These are phyloP conservation scores for Odobenus rosmarus DNA, from an alignment of 2,113 vertebrate species.

Conservation along the genomic window DNA sequence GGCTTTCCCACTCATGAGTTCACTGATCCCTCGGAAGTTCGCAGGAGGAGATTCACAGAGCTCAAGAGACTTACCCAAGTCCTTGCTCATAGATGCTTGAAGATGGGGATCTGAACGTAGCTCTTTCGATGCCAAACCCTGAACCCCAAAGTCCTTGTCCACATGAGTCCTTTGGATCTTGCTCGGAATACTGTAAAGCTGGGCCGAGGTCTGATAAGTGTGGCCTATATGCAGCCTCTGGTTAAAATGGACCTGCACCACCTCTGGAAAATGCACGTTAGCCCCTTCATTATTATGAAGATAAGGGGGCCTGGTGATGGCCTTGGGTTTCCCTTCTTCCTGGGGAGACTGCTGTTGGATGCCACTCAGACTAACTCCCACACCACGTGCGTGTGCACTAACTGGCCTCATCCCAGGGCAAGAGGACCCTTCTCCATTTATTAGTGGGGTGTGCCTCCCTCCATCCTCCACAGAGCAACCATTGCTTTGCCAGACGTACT, in stretches of 20 bases:
- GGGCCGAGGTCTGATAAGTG: not conserved
- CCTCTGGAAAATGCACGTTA: too few relatives aligned
- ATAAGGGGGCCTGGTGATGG: not conserved
- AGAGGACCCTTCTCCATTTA: accelerated
- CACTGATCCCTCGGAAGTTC: accelerated
- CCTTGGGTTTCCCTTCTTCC: accelerated
- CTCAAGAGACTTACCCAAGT: not conserved
- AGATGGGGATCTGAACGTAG: not conserved
- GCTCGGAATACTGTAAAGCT: not conserved
- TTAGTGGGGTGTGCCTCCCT: accelerated
- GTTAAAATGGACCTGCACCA: too few relatives aligned
- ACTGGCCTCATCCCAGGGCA: accelerated
- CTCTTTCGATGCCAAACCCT: not conserved
- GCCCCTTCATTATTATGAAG: not conserved
- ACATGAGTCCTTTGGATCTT: not conserved
- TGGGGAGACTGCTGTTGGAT: accelerated
- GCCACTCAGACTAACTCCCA: not conserved
- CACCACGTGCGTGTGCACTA: not conserved
- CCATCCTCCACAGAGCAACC: not conserved
- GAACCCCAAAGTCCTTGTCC: not conserved
- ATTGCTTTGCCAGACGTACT: not conserved
- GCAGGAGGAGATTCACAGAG: not conserved
- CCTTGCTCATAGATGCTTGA: not conserved
- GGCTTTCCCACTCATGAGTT: not conserved
- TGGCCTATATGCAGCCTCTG: not conserved